These are phyloP conservation scores for Bombylius major DNA, from an alignment of 2,888 invertebrate species.

Conservation along the genomic window DNA sequence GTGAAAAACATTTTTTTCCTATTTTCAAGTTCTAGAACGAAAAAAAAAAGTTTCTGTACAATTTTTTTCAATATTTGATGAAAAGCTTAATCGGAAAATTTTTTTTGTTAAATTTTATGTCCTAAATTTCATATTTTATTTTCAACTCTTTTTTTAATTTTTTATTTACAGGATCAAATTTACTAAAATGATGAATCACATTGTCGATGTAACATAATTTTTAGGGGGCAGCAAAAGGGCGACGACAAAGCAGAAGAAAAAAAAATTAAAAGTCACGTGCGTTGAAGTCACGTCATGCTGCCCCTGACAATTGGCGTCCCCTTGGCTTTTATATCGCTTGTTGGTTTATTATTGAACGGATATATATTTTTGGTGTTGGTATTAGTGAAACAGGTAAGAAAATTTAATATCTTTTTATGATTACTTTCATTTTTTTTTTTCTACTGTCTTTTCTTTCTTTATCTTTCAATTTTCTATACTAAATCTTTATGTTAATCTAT, in stretches of 20 bases:
- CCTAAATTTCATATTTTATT: too few species aligned
- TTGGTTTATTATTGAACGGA: constrained; percentile 60
- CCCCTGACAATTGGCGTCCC: constrained; percentile 53
- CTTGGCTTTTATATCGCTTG: constrained; percentile 53
- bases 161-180: too few species aligned
- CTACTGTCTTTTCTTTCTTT: too few species aligned
- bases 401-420: not conserved
- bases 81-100: too few species aligned
- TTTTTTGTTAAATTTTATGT: too few species aligned
- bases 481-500: too few species aligned
- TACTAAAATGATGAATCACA: not conserved
- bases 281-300: constrained; percentile 44
- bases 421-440: not conserved
- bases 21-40: too few species aligned
- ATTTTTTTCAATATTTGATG: too few species aligned
- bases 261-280: not conserved
- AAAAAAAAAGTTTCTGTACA: too few species aligned
- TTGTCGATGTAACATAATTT: constrained; percentile 2
- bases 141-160: too few species aligned
- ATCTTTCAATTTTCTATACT: too few species aligned
- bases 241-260: not conserved
- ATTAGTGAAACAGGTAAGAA: constrained; percentile 53
- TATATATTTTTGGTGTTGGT: constrained; percentile 61
- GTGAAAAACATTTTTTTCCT: too few species aligned
- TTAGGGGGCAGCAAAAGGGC: constrained; percentile 4